These are phyloP conservation scores for Eristalis arbustorum DNA, from an alignment of 2,888 invertebrate species.

Conservation along the genomic window DNA sequence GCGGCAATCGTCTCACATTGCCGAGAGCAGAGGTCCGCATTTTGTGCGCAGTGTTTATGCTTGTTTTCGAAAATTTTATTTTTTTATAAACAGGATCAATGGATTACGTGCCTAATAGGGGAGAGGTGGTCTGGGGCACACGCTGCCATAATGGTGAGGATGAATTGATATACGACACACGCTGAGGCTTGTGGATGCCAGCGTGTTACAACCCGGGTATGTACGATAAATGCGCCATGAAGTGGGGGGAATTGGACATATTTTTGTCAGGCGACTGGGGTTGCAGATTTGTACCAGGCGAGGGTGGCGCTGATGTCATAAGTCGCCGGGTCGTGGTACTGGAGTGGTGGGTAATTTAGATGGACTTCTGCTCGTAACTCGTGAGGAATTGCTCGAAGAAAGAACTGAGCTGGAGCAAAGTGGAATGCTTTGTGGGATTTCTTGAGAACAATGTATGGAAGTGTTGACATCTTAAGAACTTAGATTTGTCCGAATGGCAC, in stretches of 20 bases:
- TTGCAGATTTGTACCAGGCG: slow-evolving; percentile 4
- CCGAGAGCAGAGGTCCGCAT: slow-evolving; percentile 13
- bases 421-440: not conserved
- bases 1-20: not conserved
- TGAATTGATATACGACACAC: slow-evolving; percentile 38
- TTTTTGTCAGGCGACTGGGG: not conserved
- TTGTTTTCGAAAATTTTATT: slow-evolving; percentile 38
- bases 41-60: slow-evolving; percentile 58
- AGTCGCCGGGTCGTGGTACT: not conserved
- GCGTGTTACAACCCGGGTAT: not conserved
- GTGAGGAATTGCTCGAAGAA: not conserved
- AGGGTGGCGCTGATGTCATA: slow-evolving; percentile 25
- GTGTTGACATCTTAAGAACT: not conserved
- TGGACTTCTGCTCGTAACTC: not conserved
- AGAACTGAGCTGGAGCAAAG: not conserved
- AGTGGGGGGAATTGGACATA: not conserved
- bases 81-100: slow-evolving; percentile 62
- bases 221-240: slow-evolving; percentile 12
- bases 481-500: not conserved
- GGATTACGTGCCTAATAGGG: slow-evolving; percentile 47
- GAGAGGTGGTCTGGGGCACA: not conserved
- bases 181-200: not conserved
- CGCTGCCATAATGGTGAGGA: slow-evolving; percentile 1
- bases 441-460: not conserved
- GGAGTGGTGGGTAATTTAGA: not conserved